phyloP scores from a whole-genome alignment of 2,888 invertebrate species.

The Apamea epomidion region DNA sequence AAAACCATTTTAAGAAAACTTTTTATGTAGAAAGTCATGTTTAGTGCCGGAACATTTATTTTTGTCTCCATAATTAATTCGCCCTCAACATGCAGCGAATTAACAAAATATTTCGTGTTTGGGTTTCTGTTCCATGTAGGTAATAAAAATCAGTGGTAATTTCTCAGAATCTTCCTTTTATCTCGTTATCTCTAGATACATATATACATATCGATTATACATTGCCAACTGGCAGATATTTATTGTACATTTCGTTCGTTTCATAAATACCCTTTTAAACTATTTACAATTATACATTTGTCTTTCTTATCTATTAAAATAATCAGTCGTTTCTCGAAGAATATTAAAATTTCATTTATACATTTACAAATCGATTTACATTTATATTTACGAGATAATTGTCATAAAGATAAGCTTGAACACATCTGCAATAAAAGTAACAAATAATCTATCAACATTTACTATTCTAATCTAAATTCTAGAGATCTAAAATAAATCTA shows the following conservation, averaged over 20 bases:
- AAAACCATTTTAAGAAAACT: not conserved
- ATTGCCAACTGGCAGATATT: constrained; percentile 69
- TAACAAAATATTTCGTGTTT: not conserved
- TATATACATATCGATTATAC: constrained; percentile 78
- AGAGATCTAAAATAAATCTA: constrained; percentile 76
- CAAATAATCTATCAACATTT: constrained; percentile 79
- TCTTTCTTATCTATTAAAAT: constrained; percentile 75
- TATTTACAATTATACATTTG: constrained; percentile 79
- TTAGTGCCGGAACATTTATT: not conserved
- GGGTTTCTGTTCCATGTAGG: constrained; percentile 10
- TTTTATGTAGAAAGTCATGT: not conserved
- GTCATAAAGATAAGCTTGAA: constrained; percentile 82
- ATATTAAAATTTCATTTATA: constrained; percentile 67
- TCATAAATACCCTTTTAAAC: constrained; percentile 78
- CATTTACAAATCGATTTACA: constrained; percentile 67
- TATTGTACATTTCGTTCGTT: constrained; percentile 72
- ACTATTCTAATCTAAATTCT: constrained; percentile 75
- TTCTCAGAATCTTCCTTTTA: constrained; percentile 77
- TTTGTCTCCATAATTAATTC: not conserved
- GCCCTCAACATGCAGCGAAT: not conserved
- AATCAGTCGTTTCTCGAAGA: constrained; percentile 84
- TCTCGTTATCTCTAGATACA: constrained; percentile 81
- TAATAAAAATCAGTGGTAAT: constrained; percentile 71
- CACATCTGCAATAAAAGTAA: constrained; percentile 85
- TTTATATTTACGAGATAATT: constrained; percentile 64